Evolutionary conservation across 2,113 vertebrate species (phyloP), one percentile per base, ranked within the genome.

Genomic region (Ptyas mucosa): DNA sequence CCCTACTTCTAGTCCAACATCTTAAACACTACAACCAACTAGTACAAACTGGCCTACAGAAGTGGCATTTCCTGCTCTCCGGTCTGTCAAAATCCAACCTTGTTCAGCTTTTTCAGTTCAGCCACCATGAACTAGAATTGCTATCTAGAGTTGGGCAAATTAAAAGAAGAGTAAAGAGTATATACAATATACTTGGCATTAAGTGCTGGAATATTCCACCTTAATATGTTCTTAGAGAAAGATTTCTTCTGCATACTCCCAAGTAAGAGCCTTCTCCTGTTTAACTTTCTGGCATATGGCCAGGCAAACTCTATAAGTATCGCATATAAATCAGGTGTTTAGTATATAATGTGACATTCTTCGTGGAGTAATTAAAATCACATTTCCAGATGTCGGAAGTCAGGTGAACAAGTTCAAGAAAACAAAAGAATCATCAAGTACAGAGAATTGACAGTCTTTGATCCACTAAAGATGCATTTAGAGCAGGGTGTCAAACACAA

Each of bases 321-420:
- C 81, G 23, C 23, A 93, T 94, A 95, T 89, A 94, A 93, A 92
- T 23, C 87, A 24, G 29, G 94, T 94, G 94, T 95, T 94, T 94
- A 93, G 86, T 91, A 1, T 55, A 49, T 15, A 75, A 85, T 87
- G 86, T 61, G 69, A 39, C 12, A 89, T 69, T 8, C 8, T 58
- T 88, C 14, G 64, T 20, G 92, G 88, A 92, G 20, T 69, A 85
- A 85, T 92, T 85, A 89, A 92, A 81, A 55, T 81, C 52, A 89
- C 24, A 2, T 24, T 9, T 92, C 34, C 26, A 94, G 94, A 93
- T 85, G 3, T 46, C 54, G 89, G 89, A 43, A 93, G 69, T 0
- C 18, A 90, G 7, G 9, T 69, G 53, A 96, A 46, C 0, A 1
- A 90, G 89, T 93, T 89, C 85, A 54, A 26, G 3, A 51, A 54